phyloP scores from a whole-genome alignment of 2,113 vertebrate species.

The Promerops cafer region DNA sequence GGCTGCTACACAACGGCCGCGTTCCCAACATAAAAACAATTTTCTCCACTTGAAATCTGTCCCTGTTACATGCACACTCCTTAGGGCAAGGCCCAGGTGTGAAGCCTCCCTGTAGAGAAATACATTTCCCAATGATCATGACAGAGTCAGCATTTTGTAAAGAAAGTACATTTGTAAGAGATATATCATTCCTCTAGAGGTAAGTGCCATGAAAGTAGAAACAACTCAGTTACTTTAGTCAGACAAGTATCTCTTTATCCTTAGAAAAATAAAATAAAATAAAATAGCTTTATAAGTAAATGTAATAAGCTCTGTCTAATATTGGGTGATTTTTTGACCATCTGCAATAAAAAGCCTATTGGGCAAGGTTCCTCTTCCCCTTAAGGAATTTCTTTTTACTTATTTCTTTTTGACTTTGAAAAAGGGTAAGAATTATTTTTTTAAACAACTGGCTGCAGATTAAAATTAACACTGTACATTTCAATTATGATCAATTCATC shows the following conservation, averaged over 20 bases:
- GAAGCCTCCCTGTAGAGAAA: background rate
- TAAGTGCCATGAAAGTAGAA: background rate
- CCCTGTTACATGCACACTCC: background rate
- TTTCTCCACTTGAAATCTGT: background rate
- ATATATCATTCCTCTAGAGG: background rate
- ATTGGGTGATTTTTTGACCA: background rate
- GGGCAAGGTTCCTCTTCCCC: background rate
- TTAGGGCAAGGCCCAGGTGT: background rate
- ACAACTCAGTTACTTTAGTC: background rate
- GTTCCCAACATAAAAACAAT: rapidly evolving
- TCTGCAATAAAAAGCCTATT: background rate
- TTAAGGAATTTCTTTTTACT: background rate
- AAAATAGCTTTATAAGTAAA: background rate
- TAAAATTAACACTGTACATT: constrained; percentile 53
- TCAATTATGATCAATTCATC: constrained; percentile 47
- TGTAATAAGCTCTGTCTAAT: background rate
- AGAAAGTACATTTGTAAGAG: background rate
- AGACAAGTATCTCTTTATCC: background rate
- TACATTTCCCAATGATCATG: background rate
- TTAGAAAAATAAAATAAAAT: background rate
- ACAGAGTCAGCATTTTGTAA: background rate
- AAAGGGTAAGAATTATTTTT: background rate
- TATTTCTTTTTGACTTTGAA: constrained; percentile 6
- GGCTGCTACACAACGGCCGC: rapidly evolving
- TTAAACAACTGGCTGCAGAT: background rate